Conservation (phyloP, 2,797 vertebrate species). For the Eulemur albifrons region DNA sequence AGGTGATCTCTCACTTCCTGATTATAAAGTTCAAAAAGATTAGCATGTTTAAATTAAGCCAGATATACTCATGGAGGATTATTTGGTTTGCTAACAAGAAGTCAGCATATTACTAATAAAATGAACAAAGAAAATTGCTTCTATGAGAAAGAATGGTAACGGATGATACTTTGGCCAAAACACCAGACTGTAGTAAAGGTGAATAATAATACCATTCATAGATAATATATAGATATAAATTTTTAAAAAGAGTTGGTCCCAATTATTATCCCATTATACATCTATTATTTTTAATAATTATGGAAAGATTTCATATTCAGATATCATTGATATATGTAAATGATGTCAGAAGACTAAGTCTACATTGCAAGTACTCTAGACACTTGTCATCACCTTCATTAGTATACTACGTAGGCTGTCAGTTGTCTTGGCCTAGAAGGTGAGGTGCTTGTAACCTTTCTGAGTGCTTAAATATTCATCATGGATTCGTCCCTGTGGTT, state of each 20-base stretch:
- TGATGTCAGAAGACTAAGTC: constrained; percentile 7
- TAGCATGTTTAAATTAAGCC: constrained; percentile 67
- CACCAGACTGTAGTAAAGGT: background rate
- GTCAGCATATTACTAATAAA: constrained; percentile 42
- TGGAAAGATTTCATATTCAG: constrained; percentile 1
- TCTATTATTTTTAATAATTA: constrained; percentile 50
- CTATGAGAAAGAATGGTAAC: constrained; percentile 39
- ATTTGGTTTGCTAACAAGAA: constrained; percentile 61
- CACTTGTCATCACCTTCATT: constrained; percentile 24
- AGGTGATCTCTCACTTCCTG: constrained; percentile 47
- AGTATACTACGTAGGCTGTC: constrained; percentile 1
- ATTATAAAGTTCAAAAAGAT: constrained; percentile 54
- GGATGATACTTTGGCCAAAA: constrained; percentile 17
- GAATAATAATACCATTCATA: background rate
- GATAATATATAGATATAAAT: background rate
- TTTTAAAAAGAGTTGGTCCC: constrained; percentile 10
- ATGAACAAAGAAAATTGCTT: constrained; percentile 63
- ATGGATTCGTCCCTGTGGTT: background rate
- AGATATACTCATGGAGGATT: constrained; percentile 42
- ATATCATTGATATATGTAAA: constrained; percentile 26
- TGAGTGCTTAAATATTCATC: constrained; percentile 46
- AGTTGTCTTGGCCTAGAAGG: constrained; percentile 41
- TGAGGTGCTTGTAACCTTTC: background rate
- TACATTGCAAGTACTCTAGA: background rate
- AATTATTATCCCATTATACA: constrained; percentile 43